Base-by-base conservation (phyloP, 2,888 invertebrate genomes). In the Eupithecia vulgata region DNA sequence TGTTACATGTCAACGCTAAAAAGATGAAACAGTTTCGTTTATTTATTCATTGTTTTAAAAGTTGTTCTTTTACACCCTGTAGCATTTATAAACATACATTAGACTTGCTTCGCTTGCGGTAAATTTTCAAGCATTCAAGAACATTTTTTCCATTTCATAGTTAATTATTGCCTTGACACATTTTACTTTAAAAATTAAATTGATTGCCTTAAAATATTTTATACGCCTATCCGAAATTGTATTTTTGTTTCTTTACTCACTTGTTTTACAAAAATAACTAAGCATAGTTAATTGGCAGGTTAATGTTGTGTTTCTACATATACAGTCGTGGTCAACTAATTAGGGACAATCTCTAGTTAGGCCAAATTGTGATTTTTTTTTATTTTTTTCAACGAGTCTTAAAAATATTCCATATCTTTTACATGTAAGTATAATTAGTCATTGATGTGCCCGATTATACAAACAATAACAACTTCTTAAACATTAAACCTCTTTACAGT, bases 41-140 rank as follows among this genome's bases (percentile, higher is more conserved):
- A 15, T 15, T 15, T 13, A 59, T 59, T 25, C 15, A 30, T 13
- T 59, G 59, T 30, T 59, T 15, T 59, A 17, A 61, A 61, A 59
- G 30, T 59, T 25, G 4, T 61, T 17, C 15, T 61, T 30, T 34
- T 61, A 61, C 34, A 61, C 30, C 17, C 17, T 61, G 3, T 61
- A 61, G 61, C 61, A 61, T 34, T 61, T 34, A 61, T 57, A 61
- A 61, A 30, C 61, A 61, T 17, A 34, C 3, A 61, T 61, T 34
- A 17, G 34, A 61, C 25, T 57, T 57, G 57, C 25, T 57, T 57
- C 57, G 57, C 57, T 25, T 57, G 25, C 13, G 25, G 57, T 52
- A 12, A 57, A 57, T 57, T 1, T 13, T 57, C 13, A 4, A 57
- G 25, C 21, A 21, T 52, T 52, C 21, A 52, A 52, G 30, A 61